phyloP scores from a whole-genome alignment of 2,797 vertebrate species.

The Lemur catta region DNA sequence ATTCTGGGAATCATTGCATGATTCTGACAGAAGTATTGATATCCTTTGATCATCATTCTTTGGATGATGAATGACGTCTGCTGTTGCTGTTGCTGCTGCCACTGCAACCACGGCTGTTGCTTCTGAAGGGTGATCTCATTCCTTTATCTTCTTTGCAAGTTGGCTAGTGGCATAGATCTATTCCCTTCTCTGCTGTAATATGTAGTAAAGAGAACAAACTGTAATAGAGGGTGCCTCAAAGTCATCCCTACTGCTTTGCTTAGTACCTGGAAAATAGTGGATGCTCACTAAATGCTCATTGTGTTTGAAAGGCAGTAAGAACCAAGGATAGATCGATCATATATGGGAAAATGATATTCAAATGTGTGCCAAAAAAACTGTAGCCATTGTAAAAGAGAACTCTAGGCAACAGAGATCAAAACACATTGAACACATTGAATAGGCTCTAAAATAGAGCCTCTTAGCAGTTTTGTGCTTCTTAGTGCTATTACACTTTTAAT shows the following conservation, averaged over 20 bases:
- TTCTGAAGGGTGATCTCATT: background rate
- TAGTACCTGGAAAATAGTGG: background rate
- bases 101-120: background rate
- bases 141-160: background rate
- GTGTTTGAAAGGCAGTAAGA: background rate
- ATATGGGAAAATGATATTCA: background rate
- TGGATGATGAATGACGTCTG: background rate
- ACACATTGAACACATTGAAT: background rate
- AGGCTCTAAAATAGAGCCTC: background rate
- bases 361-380: background rate
- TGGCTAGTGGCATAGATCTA: background rate
- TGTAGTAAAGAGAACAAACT: background rate
- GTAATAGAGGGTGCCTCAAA: background rate
- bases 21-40: background rate
- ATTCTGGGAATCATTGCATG: background rate
- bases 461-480: background rate
- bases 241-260: background rate
- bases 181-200: background rate
- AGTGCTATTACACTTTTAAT: background rate
- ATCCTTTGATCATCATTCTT: background rate
- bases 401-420: background rate
- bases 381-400: background rate
- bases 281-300: background rate
- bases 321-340: background rate
- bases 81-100: background rate